Evolutionary conservation across 2,888 invertebrate species (phyloP).

Genomic region (Acleris laterana): DNA sequence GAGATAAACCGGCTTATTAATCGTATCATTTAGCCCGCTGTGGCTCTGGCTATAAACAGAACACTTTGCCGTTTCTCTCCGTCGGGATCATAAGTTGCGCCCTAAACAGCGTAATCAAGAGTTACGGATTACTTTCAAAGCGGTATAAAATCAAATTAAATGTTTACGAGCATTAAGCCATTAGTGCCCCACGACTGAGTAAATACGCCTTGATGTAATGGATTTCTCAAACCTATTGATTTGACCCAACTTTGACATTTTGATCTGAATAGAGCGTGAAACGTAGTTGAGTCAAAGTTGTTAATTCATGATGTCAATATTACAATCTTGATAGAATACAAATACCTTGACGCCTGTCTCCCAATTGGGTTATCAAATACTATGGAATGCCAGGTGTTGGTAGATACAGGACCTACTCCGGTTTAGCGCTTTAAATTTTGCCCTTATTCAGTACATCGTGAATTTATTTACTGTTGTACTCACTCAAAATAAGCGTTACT

Average conservation of each 20-base stretch:
- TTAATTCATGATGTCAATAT: too few relatives aligned
- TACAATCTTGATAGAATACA: too few relatives aligned
- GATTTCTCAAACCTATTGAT: constrained; percentile 35
- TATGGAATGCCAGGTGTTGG: too few relatives aligned
- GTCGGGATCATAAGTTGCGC: constrained; percentile 9
- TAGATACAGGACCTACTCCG: too few relatives aligned
- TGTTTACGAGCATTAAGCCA: constrained; percentile 26
- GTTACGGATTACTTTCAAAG: constrained; percentile 23
- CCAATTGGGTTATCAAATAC: too few relatives aligned
- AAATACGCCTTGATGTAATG: constrained; percentile 21
- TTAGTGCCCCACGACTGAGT: constrained; percentile 7
- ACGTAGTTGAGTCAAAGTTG: too few relatives aligned
- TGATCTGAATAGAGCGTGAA: constrained; percentile 24
- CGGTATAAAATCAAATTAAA: constrained; percentile 22
- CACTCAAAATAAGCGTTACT: too few relatives aligned
- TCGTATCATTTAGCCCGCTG: neutral
- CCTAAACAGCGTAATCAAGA: constrained; percentile 14
- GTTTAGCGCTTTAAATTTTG: too few relatives aligned
- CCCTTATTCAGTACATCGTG: too few relatives aligned
- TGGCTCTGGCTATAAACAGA: neutral
- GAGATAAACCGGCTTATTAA: neutral
- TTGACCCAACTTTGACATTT: constrained; percentile 23
- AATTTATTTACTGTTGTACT: too few relatives aligned
- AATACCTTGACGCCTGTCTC: too few relatives aligned
- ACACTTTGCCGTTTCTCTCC: neutral